These are phyloP conservation scores for Xyrichtys novacula DNA, from an alignment of 2,797 vertebrate species.

Conservation along the genomic window DNA sequence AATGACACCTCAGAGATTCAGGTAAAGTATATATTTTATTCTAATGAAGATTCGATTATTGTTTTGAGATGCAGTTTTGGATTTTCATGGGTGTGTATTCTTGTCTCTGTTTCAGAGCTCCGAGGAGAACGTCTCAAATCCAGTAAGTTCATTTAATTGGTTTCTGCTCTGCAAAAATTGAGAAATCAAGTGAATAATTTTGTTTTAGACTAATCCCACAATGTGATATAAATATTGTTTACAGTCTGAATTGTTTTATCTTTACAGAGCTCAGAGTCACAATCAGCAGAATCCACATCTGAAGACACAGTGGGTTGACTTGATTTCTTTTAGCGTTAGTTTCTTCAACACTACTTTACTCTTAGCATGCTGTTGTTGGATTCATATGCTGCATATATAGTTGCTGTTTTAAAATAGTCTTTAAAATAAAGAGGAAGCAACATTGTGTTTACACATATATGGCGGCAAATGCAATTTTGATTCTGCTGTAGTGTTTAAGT, in stretches of 20 bases:
- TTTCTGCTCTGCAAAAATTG: neutral
- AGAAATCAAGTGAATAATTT: neutral
- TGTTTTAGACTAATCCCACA: neutral
- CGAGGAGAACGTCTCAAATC: conserved; percentile 69
- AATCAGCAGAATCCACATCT: conserved; percentile 71
- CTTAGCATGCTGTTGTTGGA: neutral
- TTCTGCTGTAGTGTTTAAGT: no score
- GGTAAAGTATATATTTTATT: conserved; percentile 52
- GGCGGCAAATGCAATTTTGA: neutral
- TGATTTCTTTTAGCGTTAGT: neutral
- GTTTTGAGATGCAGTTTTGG: neutral
- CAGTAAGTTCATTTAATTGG: conserved; percentile 60
- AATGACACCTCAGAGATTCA: conserved; percentile 67
- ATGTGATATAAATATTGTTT: neutral
- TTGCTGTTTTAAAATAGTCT: neutral
- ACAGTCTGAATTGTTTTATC: conserved; percentile 9
- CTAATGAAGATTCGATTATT: conserved; percentile 2
- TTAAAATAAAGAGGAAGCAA: neutral
- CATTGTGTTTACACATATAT: neutral
- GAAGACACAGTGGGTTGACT: conserved; percentile 70
- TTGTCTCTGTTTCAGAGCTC: conserved; percentile 71
- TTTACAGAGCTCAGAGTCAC: conserved; percentile 57
- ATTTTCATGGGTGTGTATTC: neutral
- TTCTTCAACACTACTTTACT: neutral
- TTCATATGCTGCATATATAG: neutral